These are phyloP conservation scores for Drosophila erecta DNA, from an alignment of 1,140 invertebrate species.

Conservation along the genomic window DNA sequence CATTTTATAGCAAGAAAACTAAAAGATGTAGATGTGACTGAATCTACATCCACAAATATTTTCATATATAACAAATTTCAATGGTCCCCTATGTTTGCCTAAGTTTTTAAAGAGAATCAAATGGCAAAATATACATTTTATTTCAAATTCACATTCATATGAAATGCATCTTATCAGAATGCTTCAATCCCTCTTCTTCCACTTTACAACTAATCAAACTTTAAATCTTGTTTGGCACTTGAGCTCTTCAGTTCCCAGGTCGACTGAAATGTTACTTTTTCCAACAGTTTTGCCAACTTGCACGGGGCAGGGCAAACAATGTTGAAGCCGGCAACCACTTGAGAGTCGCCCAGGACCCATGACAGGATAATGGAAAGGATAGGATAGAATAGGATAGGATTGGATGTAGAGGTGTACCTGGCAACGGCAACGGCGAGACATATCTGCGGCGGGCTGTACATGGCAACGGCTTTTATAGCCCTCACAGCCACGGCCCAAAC, in stretches of 20 bases:
- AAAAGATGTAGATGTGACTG: too few relatives aligned
- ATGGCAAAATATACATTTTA: too few relatives aligned
- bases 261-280: constrained; percentile 43
- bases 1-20: too few relatives aligned
- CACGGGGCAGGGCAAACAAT: constrained; percentile 36
- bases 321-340: constrained; percentile 38
- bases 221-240: constrained; percentile 40
- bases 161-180: neutral
- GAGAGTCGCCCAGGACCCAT: constrained; percentile 23
- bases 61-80: too few relatives aligned
- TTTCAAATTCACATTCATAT: too few relatives aligned
- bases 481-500: neutral
- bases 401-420: constrained; percentile 42
- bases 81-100: too few relatives aligned
- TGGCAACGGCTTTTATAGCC: constrained; percentile 78
- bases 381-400: neutral
- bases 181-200: neutral
- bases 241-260: constrained; percentile 28
- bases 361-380: constrained; percentile 18
- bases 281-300: constrained; percentile 28
- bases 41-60: too few relatives aligned
- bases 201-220: constrained; percentile 37
- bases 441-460: constrained; percentile 60
- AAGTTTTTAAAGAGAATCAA: too few relatives aligned
- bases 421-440: constrained; percentile 53